phyloP scores from a whole-genome alignment of 2,797 vertebrate genomes.

The Megalops cyprinoides region DNA sequence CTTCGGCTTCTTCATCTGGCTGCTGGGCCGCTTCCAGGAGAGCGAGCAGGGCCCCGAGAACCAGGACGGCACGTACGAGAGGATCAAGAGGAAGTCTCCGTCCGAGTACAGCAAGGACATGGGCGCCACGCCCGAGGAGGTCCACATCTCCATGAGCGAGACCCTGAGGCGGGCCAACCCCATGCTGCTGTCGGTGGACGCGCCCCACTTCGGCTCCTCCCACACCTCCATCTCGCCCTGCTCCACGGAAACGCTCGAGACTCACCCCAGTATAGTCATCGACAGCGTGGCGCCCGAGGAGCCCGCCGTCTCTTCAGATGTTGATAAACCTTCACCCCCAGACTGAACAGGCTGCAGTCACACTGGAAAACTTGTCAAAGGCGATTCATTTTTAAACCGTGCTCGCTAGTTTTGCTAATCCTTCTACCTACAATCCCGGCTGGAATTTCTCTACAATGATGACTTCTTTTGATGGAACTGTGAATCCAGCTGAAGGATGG shows the following conservation, averaged over 20 bases:
- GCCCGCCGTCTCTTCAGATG: constrained; percentile 70
- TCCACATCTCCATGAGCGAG: constrained; percentile 77
- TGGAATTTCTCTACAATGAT: neutral
- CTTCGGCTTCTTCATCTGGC: constrained; percentile 94
- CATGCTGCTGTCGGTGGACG: constrained; percentile 82
- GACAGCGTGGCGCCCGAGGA: constrained; percentile 67
- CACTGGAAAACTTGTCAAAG: neutral
- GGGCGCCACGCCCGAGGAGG: constrained; percentile 88
- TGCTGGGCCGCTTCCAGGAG: constrained; percentile 93
- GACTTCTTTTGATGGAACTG: constrained; percentile 13
- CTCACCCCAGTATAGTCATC: constrained; percentile 74
- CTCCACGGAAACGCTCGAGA: constrained; percentile 78
- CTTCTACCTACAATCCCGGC: neutral
- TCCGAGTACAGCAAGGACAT: constrained; percentile 88
- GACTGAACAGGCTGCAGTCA: too few relatives aligned
- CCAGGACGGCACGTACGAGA: constrained; percentile 88
- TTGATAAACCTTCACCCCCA: too few relatives aligned
- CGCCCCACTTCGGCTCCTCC: constrained; percentile 64
- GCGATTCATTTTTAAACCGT: too few relatives aligned
- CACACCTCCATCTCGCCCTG: constrained; percentile 61
- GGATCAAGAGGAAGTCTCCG: constrained; percentile 92
- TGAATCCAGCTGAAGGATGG: neutral
- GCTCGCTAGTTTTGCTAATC: neutral
- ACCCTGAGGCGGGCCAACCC: constrained; percentile 76
- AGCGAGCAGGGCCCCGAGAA: constrained; percentile 90